These are phyloP conservation scores for Poicephalus meyeri DNA, from an alignment of 2,113 vertebrate genomes.

Conservation along the genomic window DNA sequence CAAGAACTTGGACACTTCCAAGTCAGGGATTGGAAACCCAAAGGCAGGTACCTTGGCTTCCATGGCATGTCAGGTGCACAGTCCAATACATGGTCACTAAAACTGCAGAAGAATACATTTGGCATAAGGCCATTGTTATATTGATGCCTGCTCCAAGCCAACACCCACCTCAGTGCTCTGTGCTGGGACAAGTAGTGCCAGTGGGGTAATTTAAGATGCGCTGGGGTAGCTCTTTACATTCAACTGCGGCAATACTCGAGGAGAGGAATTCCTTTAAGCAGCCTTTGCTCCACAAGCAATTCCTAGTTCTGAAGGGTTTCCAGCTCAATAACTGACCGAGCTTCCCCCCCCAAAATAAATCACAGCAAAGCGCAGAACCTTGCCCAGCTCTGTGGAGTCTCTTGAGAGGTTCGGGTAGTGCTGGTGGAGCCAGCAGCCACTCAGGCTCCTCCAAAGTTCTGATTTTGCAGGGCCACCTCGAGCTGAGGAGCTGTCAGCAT, in stretches of 20 bases:
- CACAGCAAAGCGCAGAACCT: not conserved
- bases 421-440: slow-evolving; percentile 12
- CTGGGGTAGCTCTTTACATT: not conserved
- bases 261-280: not conserved
- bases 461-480: slow-evolving; percentile 9
- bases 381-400: not conserved
- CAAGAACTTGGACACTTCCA: not conserved
- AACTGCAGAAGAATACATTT: not conserved
- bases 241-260: not conserved
- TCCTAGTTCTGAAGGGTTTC: not conserved
- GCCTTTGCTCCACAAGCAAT: not conserved
- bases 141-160: not conserved
- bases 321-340: not conserved
- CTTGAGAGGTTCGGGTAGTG: not conserved
- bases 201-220: not conserved
- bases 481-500: slow-evolving; percentile 56
- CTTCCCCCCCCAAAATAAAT: fast-evolving
- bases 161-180: not conserved
- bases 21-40: not conserved
- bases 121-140: not conserved
- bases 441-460: slow-evolving; percentile 10
- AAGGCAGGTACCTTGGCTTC: not conserved
- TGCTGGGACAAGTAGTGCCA: not conserved
- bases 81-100: fast-evolving
- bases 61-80: not conserved